Conservation (phyloP, 2,113 vertebrate species). For the Calyptomena viridis region DNA sequence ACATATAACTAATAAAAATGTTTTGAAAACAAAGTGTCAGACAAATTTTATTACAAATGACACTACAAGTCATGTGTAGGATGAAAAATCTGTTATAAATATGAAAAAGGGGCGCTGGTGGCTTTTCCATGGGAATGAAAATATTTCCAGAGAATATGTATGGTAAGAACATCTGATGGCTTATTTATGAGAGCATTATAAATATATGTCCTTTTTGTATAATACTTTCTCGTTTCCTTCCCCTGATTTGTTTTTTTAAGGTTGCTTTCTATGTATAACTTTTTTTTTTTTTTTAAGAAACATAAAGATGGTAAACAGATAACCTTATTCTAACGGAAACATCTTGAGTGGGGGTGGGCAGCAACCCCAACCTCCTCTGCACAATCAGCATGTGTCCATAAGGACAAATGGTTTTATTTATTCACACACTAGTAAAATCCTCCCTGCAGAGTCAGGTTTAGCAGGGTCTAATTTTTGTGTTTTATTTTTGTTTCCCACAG, state of each 20-base stretch:
- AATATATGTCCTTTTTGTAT: not conserved
- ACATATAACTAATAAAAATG: not conserved
- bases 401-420: slow-evolving; percentile 53
- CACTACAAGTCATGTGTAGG: not conserved
- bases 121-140: not conserved
- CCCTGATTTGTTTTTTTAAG: not conserved
- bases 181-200: not conserved
- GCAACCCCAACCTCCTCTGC: not conserved
- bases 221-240: not conserved
- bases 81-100: not conserved
- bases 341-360: not conserved
- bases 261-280: not conserved
- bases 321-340: not conserved
- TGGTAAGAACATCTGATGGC: not conserved
- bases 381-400: not conserved
- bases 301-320: not conserved
- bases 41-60: not conserved
- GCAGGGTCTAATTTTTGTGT: not conserved
- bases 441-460: slow-evolving; percentile 9
- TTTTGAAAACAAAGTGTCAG: not conserved
- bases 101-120: not conserved
- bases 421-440: slow-evolving; percentile 33
- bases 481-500: slow-evolving; percentile 43
- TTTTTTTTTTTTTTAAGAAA: not conserved
- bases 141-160: not conserved